Evolutionary conservation across 1,140 invertebrate species (phyloP).

Genomic region (Aphaenogaster floridana): DNA sequence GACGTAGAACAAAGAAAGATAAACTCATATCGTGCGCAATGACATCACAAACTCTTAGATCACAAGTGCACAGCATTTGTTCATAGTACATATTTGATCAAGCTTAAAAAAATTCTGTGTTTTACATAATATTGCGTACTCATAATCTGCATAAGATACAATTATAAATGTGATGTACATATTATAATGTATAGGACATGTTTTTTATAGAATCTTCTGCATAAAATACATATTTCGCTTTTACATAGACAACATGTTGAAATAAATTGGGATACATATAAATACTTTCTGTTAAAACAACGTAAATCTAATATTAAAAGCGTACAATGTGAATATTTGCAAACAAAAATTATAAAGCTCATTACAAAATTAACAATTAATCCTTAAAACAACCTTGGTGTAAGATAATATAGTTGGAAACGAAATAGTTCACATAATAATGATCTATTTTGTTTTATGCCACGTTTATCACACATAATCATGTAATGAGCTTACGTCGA

Average conservation of each 20-base stretch:
- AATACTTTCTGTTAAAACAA: slow-evolving; percentile 39
- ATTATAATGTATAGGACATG: slow-evolving; percentile 25
- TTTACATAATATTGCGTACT: slow-evolving; percentile 13
- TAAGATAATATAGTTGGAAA: slow-evolving; percentile 31
- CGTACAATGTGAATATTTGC: slow-evolving; percentile 58
- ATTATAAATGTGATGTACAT: slow-evolving; percentile 38
- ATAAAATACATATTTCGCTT: slow-evolving; percentile 14
- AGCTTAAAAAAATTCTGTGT: slow-evolving; percentile 17
- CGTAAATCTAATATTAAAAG: slow-evolving; percentile 58
- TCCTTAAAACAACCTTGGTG: neutral
- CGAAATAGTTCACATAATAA: neutral
- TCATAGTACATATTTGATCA: slow-evolving; percentile 31
- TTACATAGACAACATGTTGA: slow-evolving; percentile 3
- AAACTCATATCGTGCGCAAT: slow-evolving; percentile 32
- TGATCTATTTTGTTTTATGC: neutral
- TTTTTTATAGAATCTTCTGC: slow-evolving; percentile 1
- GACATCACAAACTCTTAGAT: slow-evolving; percentile 64
- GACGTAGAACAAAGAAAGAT: slow-evolving; percentile 42
- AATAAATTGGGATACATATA: slow-evolving; percentile 20
- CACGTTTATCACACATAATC: neutral
- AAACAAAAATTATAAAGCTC: slow-evolving; percentile 69
- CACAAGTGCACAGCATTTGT: slow-evolving; percentile 72
- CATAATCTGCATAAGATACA: slow-evolving; percentile 15
- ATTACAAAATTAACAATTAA: slow-evolving; percentile 57
- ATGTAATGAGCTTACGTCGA: slow-evolving; percentile 36